Conservation (phyloP, 2,113 vertebrate species). For the Galemys pyrenaicus region DNA sequence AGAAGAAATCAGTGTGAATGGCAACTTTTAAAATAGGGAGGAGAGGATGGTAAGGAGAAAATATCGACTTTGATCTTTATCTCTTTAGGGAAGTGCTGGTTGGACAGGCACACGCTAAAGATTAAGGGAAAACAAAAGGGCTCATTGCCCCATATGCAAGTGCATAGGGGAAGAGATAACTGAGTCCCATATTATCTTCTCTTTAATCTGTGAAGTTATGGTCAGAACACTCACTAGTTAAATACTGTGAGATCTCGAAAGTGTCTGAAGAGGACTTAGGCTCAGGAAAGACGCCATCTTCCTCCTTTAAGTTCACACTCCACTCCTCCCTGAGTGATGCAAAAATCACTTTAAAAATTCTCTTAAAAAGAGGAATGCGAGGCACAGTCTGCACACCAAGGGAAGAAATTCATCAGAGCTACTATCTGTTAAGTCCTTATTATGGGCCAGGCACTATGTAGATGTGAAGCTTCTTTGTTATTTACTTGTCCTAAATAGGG, state of each 20-base stretch:
- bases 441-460: not conserved
- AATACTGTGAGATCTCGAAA: not conserved
- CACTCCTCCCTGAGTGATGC: not conserved
- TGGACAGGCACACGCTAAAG: conserved; percentile 27
- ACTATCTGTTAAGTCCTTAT: not conserved
- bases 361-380: not conserved
- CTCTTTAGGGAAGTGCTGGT: conserved; percentile 31
- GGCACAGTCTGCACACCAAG: not conserved
- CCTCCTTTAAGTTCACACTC: not conserved
- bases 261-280: not conserved
- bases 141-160: not conserved
- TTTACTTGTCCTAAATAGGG: not conserved
- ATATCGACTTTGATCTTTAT: not conserved
- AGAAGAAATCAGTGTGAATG: not conserved
- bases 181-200: not conserved
- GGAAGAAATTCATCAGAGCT: not conserved
- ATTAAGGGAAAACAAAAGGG: conserved; percentile 32
- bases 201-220: not conserved
- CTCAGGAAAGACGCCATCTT: not conserved
- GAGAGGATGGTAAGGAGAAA: not conserved
- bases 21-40: not conserved
- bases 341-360: not conserved
- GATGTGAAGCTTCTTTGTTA: not conserved
- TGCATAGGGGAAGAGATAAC: not conserved
- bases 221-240: not conserved